Percentiles rank a stretch among this genome's conserved stretches.
phyloP scores from a whole-genome alignment of 2,113 vertebrate genomes.

The Nanorana parkeri region DNA sequence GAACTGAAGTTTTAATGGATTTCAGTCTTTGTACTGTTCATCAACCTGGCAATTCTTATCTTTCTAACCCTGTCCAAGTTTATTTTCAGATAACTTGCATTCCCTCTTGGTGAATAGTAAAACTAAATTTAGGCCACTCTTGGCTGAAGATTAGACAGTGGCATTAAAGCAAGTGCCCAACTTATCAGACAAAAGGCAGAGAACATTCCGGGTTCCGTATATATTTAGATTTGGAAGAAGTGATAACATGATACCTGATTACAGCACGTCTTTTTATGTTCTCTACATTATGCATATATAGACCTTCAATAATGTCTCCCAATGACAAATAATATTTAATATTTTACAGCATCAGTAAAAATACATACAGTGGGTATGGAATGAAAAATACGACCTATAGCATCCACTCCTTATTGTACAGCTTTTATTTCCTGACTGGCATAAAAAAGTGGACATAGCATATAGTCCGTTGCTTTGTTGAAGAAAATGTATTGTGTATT shows the following conservation, averaged over 20 bases:
- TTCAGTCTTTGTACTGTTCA: neutral
- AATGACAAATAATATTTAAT: neutral
- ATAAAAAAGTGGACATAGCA: no score
- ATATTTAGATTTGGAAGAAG: neutral
- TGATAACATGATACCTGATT: neutral
- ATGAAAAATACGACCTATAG: no score
- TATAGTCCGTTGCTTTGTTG: no score
- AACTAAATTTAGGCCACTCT: conserved; percentile 79
- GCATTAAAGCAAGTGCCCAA: conserved; percentile 41
- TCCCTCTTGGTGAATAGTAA: conserved; percentile 71
- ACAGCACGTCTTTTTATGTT: neutral
- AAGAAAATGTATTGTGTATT: no score
- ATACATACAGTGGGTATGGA: no score
- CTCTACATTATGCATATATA: neutral
- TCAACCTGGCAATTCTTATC: conserved; percentile 63
- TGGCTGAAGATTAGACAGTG: conserved; percentile 59
- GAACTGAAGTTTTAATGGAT: neutral
- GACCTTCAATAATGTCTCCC: neutral
- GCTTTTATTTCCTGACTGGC: no score
- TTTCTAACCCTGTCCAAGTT: conserved; percentile 65
- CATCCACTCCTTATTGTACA: no score
- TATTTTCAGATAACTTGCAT: conserved; percentile 71
- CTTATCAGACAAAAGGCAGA: conserved; percentile 47
- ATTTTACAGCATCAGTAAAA: no score
- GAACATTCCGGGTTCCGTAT: conserved; percentile 30